A percentile compares a stretch with the other conserved stretches of the same genome.
Conservation (phyloP, 2,113 vertebrate genomes). For the Shinisaurus crocodilurus region DNA sequence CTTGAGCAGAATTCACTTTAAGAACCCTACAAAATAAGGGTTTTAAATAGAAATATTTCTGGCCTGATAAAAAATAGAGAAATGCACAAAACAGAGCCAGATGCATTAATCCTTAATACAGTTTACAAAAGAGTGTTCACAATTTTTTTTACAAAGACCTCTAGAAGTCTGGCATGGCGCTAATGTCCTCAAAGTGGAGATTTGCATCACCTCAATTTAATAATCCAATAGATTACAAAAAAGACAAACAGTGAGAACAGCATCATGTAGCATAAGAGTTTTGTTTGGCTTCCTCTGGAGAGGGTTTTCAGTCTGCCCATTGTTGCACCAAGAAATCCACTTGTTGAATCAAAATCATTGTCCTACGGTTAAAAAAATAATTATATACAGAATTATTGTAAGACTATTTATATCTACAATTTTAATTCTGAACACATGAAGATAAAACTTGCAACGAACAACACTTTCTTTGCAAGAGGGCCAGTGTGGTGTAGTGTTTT, state of each 20-base stretch:
- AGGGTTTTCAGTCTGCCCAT: conserved; percentile 91
- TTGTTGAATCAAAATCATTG: conserved; percentile 92
- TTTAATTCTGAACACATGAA: neutral
- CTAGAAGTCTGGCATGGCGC: conserved; percentile 45
- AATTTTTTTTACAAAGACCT: conserved; percentile 44
- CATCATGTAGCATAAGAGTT: conserved; percentile 93
- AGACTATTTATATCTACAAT: neutral
- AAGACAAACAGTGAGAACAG: conserved; percentile 95
- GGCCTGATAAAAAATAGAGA: conserved; percentile 29
- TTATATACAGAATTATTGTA: conserved; percentile 4
- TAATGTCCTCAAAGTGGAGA: conserved; percentile 38
- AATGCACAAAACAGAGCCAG: conserved; percentile 7
- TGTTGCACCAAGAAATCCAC: conserved; percentile 91
- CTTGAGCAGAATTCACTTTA: conserved; percentile 40
- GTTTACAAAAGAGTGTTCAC: conserved; percentile 40
- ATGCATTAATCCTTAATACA: conserved; percentile 65
- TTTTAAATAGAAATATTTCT: conserved; percentile 16
- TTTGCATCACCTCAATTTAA: conserved; percentile 85
- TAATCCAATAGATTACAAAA: conserved; percentile 95
- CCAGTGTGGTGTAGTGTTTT: neutral
- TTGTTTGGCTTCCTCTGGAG: conserved; percentile 94
- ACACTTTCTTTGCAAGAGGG: neutral
- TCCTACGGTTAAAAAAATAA: conserved; percentile 78
- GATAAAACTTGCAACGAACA: neutral
- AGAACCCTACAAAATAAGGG: conserved; percentile 57